phyloP scores from a whole-genome alignment of 1,140 invertebrate species.

The Drosophila burlai region DNA sequence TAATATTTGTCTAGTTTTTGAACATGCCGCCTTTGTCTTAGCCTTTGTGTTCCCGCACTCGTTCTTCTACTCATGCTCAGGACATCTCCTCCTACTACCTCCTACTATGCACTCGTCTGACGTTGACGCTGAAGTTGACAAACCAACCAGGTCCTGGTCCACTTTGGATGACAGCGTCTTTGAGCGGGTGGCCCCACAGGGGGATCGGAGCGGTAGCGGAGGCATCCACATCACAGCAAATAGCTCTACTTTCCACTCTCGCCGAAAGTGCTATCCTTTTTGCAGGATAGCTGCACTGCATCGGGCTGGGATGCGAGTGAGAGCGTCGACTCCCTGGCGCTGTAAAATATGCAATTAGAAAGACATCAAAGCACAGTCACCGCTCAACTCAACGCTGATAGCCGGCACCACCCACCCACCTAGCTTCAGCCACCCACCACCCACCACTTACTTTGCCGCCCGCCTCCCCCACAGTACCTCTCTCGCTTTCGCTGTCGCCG shows the following conservation, averaged over 20 bases:
- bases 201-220: not conserved
- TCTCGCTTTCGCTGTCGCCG: constrained; percentile 30
- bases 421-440: constrained; percentile 1
- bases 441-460: constrained; percentile 22
- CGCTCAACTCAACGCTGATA: constrained; percentile 55
- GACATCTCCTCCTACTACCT: not conserved
- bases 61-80: not conserved
- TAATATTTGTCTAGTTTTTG: constrained; percentile 83
- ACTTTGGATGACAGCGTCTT: constrained; percentile 52
- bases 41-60: constrained; percentile 26
- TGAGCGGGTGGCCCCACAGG: constrained; percentile 23
- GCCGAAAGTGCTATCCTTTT: constrained; percentile 60
- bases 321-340: constrained; percentile 57
- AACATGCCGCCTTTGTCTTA: constrained; percentile 70
- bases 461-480: not conserved
- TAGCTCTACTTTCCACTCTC: constrained; percentile 71
- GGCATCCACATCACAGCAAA: constrained; percentile 63
- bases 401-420: constrained; percentile 29
- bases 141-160: constrained; percentile 58
- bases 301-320: constrained; percentile 9
- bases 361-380: constrained; percentile 75
- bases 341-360: constrained; percentile 84
- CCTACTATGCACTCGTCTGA: constrained; percentile 23
- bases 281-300: constrained; percentile 55
- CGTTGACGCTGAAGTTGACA: constrained; percentile 41